Percentiles rank a stretch among this genome's conserved stretches.
phyloP scores from a whole-genome alignment of 2,888 invertebrate species.

The Xiphydria camelus region DNA sequence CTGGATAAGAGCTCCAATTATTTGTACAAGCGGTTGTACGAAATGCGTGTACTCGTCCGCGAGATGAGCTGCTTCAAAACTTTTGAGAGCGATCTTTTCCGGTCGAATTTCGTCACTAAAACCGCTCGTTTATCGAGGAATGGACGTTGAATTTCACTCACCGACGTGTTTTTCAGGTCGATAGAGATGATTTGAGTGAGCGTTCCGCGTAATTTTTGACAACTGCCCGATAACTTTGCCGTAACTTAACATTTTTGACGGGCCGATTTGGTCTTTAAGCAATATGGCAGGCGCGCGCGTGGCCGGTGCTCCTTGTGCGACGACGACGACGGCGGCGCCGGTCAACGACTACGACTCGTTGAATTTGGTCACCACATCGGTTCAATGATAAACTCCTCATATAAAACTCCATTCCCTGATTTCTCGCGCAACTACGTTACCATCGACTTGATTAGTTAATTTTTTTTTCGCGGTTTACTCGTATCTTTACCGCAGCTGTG shows the following conservation, averaged over 20 bases:
- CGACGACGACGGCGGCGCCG: not conserved
- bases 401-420: conserved; percentile 23
- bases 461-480: not conserved
- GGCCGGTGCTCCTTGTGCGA: conserved; percentile 17
- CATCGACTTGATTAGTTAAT: conserved; percentile 1
- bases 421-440: conserved; percentile 4
- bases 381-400: conserved; percentile 7
- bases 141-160: conserved; percentile 30
- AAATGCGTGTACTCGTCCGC: no score
- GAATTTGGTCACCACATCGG: conserved; percentile 13
- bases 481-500: no score
- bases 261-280: conserved; percentile 38
- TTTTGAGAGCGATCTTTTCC: no score
- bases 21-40: no score
- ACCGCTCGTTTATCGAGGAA: no score
- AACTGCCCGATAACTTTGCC: conserved; percentile 47
- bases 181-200: conserved; percentile 31
- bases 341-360: not conserved
- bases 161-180: conserved; percentile 38
- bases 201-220: conserved; percentile 44
- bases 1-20: no score
- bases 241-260: conserved; percentile 50
- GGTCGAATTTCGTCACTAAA: no score
- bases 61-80: no score
- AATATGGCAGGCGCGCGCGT: conserved; percentile 38